A percentile compares a stretch with the other conserved stretches of the same genome.
phyloP scores from a whole-genome alignment of 2,888 invertebrate genomes.

The Clusia tigrina region DNA sequence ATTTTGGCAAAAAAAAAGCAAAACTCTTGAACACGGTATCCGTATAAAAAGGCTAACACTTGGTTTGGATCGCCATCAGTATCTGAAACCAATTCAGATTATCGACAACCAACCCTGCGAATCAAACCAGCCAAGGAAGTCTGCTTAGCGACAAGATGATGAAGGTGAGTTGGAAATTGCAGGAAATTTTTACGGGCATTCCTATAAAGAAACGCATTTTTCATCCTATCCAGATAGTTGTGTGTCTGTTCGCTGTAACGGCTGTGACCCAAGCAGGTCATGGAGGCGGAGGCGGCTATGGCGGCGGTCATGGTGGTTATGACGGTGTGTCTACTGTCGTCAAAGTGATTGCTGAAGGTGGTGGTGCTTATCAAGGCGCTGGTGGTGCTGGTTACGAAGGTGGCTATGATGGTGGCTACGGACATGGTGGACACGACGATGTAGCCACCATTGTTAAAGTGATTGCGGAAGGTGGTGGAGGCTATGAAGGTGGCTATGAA shows the following conservation, averaged over 20 bases:
- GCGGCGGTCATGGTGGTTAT: background rate
- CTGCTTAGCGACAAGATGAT: slow-evolving; percentile 5
- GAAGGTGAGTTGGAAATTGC: background rate
- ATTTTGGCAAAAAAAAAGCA: too few relatives aligned
- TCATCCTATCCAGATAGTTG: background rate
- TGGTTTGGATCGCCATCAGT: slow-evolving; percentile 1
- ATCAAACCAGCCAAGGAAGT: too few relatives aligned
- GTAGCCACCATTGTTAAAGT: background rate
- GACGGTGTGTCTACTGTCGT: background rate
- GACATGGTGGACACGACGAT: background rate
- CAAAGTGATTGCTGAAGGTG: background rate
- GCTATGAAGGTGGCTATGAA: background rate
- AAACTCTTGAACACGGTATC: too few relatives aligned
- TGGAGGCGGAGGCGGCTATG: background rate
- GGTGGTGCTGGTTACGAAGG: background rate
- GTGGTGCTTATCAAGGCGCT: background rate
- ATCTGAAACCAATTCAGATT: background rate
- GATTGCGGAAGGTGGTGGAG: background rate
- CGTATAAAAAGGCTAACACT: too few relatives aligned
- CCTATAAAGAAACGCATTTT: background rate
- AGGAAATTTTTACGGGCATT: background rate
- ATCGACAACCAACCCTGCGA: background rate
- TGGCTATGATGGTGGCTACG: background rate
- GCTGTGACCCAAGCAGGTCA: background rate
- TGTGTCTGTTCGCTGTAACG: background rate